A percentile compares a stretch with the other conserved stretches of the same genome.
Evolutionary conservation across 1,140 invertebrate species (phyloP).

Genomic region (Neelides sp.): DNA sequence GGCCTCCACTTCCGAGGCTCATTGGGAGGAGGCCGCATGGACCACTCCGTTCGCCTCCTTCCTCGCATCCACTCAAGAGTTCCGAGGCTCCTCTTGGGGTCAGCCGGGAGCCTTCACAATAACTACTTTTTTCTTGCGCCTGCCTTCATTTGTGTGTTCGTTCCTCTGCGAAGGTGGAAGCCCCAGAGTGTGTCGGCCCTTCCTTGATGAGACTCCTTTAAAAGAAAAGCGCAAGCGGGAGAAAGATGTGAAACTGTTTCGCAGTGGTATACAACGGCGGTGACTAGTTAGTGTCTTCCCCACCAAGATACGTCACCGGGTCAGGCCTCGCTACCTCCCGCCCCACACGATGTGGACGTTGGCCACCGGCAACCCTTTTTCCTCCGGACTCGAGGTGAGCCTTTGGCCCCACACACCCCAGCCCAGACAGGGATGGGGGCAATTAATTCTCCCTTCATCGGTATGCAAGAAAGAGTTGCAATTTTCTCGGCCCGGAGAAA

Average conservation of each 20-base stretch:
- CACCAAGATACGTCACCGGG: constrained; percentile 11
- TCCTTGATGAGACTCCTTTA: constrained; percentile 14
- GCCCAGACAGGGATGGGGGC: constrained; percentile 14
- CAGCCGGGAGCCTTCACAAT: not conserved
- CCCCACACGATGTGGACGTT: constrained; percentile 23
- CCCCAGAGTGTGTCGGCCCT: constrained; percentile 18
- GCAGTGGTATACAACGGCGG: constrained; percentile 6
- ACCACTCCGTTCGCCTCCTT: no score
- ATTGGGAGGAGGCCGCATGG: no score
- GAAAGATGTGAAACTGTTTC: not conserved
- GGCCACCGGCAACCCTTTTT: constrained; percentile 17
- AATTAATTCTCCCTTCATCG: constrained; percentile 29
- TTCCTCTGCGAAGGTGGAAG: not conserved
- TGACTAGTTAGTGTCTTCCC: constrained; percentile 17
- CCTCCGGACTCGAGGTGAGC: constrained; percentile 29
- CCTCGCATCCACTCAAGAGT: no score
- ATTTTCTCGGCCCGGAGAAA: constrained; percentile 25
- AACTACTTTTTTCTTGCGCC: constrained; percentile 17
- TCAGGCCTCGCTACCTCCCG: not conserved
- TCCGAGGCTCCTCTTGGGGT: no score
- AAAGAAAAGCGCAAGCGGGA: constrained; percentile 21
- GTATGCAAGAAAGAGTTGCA: constrained; percentile 30
- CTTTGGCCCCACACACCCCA: not conserved
- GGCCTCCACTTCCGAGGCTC: no score
- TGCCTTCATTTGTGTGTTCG: constrained; percentile 5